Conservation (phyloP, 2,888 invertebrate species). For the Gymnoscelis rufifasciata region DNA sequence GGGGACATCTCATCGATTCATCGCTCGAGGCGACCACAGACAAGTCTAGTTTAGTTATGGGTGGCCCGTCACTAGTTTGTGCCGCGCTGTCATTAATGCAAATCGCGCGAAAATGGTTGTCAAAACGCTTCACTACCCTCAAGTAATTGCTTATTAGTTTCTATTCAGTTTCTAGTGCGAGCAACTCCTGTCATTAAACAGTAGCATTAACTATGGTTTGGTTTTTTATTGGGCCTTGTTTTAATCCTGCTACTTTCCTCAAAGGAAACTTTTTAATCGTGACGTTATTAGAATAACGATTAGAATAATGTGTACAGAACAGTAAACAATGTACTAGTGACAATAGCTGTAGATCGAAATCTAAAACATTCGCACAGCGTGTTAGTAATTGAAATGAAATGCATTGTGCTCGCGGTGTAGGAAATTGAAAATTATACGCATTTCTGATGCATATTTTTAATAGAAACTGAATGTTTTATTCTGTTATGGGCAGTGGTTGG, state of each 20-base stretch:
- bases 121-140: slow-evolving; percentile 1
- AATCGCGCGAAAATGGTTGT: slow-evolving; percentile 6
- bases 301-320: slow-evolving; percentile 6
- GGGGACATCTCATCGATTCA: slow-evolving; percentile 17
- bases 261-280: too few species aligned
- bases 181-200: too few species aligned
- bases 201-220: too few species aligned
- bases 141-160: neutral
- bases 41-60: slow-evolving; percentile 9
- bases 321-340: neutral
- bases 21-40: slow-evolving; percentile 15
- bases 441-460: slow-evolving; percentile 16
- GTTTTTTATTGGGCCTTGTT: too few species aligned
- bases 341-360: slow-evolving; percentile 25
- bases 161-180: neutral
- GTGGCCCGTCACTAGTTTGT: slow-evolving; percentile 12
- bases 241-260: too few species aligned
- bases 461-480: slow-evolving; percentile 14
- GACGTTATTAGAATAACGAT: slow-evolving; percentile 2
- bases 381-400: slow-evolving; percentile 24
- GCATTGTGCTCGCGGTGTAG: slow-evolving; percentile 18
- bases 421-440: slow-evolving; percentile 19
- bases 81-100: slow-evolving; percentile 8
- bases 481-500: slow-evolving; percentile 7
- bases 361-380: slow-evolving; percentile 24